Base-by-base conservation (phyloP, 2,113 vertebrate species). In the Montifringilla adamsi region DNA sequence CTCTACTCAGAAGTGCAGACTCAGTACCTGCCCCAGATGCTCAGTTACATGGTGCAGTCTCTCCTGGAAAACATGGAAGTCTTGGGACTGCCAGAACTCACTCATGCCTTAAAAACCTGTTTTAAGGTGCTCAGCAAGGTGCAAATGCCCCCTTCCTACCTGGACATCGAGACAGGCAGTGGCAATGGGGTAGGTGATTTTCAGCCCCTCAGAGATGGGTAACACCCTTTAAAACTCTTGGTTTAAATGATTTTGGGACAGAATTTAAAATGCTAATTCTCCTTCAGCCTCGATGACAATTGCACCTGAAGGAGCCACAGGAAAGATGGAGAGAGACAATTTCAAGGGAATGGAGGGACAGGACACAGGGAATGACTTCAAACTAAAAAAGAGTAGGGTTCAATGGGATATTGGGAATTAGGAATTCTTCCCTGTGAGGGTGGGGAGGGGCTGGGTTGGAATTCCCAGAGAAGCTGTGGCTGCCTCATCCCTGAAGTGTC, bases 91-190 rank as follows among this genome's bases (percentile, higher is more conserved):
- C 94, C 98, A 7, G 99, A 99, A 15, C 97, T 99, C 87, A 99
- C 98, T 2, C 98, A 98, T 3, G 97, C 98, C 44, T 96, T 99
- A 79, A 98, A 98, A 39, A 98, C 99, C 0, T 99, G 99, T 90
- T 99, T 99, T 88, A 99, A 99, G 94, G 98, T 99, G 86, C 98
- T 99, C 63, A 99, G 99, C 97, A 99, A 99, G 95, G 99, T 99
- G 81, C 99, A 99, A 96, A 99, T 99, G 99, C 99, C 99, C 0
- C 99, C 99, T 30, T 98, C 98, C 72, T 99, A 98, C 95, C 97
- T 99, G 95, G 99, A 99, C 35, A 43, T 62, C 1, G 98, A 98
- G 50, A 77, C 95, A 2, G 43, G 77, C 2, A 97, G 96, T 24
- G 73, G 78, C 35, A 94, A 87, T 20, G 86, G 74, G 92, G 98